These are phyloP conservation scores for Neogobius melanostomus DNA, from an alignment of 2,113 vertebrate genomes.

Conservation along the genomic window DNA sequence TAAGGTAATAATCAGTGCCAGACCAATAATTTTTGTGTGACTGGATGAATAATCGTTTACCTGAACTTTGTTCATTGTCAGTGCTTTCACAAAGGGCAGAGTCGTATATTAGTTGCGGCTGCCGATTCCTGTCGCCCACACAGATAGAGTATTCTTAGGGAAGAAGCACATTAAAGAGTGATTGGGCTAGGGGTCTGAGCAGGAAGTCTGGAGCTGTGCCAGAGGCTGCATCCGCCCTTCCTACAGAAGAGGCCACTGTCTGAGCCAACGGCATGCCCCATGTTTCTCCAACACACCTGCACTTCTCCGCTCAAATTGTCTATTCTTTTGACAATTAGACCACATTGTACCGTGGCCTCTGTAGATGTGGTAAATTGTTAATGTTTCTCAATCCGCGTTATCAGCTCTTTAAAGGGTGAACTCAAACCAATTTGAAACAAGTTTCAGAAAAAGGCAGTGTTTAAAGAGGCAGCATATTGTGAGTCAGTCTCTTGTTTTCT, in stretches of 20 bases:
- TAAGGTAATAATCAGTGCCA: too few relatives aligned
- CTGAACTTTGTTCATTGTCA: constrained; percentile 38
- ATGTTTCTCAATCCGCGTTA: too few relatives aligned
- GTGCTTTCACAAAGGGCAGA: constrained; percentile 33
- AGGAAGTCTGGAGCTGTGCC: constrained; percentile 69
- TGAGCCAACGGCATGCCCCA: constrained; percentile 43
- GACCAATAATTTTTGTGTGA: constrained; percentile 18
- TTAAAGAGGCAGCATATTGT: background rate
- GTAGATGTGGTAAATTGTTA: background rate
- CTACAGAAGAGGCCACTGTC: constrained; percentile 65
- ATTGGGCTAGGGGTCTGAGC: constrained; percentile 70
- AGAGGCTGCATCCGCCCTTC: constrained; percentile 56
- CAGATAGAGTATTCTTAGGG: constrained; percentile 62
- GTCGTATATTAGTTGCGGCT: constrained; percentile 52
- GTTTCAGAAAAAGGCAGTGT: too few relatives aligned
- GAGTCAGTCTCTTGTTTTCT: background rate
- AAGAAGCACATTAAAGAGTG: constrained; percentile 63
- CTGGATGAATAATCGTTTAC: background rate
- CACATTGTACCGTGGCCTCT: constrained; percentile 12
- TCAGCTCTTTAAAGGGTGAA: too few relatives aligned
- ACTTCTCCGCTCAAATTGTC: constrained; percentile 15
- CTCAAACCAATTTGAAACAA: too few relatives aligned
- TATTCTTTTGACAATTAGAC: constrained; percentile 19
- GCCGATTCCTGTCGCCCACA: constrained; percentile 57
- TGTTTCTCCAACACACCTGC: constrained; percentile 59